phyloP scores from a whole-genome alignment of 2,888 invertebrate genomes.

The Sesia apiformis region DNA sequence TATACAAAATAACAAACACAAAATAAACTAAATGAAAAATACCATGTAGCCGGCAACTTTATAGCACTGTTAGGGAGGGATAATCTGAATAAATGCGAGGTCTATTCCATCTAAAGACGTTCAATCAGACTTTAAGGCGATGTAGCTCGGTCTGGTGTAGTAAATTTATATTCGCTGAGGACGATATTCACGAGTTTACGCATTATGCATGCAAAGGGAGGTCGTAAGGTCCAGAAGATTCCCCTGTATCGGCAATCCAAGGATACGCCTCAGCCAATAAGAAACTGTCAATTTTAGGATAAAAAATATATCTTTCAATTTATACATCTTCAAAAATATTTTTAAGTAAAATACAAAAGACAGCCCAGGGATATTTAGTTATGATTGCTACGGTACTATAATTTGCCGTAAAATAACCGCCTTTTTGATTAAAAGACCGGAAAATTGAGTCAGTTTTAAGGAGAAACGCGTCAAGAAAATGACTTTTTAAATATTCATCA shows the following conservation, averaged over 20 bases:
- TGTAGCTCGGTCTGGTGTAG: constrained; percentile 29
- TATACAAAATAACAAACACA: background rate
- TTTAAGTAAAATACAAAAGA: background rate
- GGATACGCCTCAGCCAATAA: background rate
- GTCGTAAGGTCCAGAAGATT: constrained; percentile 38
- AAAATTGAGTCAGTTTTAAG: constrained; percentile 9
- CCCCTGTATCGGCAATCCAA: constrained; percentile 1
- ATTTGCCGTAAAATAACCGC: background rate
- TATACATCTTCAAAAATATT: background rate
- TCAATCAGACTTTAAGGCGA: constrained; percentile 44
- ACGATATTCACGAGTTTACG: constrained; percentile 41
- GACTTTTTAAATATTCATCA: constrained; percentile 35
- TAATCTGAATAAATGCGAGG: constrained; percentile 46
- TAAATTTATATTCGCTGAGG: constrained; percentile 55
- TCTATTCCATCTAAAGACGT: constrained; percentile 36
- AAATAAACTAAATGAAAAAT: constrained; percentile 5
- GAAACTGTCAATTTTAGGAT: background rate
- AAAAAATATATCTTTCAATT: background rate
- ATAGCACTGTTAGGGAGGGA: constrained; percentile 28
- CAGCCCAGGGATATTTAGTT: background rate
- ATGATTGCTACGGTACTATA: background rate
- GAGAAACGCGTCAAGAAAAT: constrained; percentile 18
- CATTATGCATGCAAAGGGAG: constrained; percentile 51
- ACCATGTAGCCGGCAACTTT: constrained; percentile 7
- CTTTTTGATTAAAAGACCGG: background rate